Evolutionary conservation across 2,113 vertebrate species (phyloP).

Genomic region (Xiphophorus hellerii): DNA sequence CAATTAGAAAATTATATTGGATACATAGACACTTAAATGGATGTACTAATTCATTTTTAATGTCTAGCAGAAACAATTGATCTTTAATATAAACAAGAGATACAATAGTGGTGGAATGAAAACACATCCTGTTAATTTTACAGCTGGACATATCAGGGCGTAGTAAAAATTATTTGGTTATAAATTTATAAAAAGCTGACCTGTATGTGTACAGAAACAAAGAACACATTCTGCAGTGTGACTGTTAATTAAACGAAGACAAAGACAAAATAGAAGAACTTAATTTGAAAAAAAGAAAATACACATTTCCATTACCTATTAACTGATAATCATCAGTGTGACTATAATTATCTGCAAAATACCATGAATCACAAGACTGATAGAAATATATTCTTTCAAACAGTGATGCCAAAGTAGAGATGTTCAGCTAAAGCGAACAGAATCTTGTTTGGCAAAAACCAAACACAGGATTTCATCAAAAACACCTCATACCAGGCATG

Average conservation of each 20-base stretch:
- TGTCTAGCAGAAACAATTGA: conserved; percentile 15
- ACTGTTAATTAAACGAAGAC: neutral
- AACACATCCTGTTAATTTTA: neutral
- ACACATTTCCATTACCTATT: neutral
- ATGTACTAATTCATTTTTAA: conserved; percentile 4
- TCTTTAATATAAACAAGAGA: conserved; percentile 23
- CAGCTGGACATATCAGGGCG: neutral
- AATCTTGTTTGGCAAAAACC: too few species aligned
- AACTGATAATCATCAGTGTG: neutral
- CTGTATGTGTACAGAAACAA: neutral
- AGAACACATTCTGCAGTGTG: neutral
- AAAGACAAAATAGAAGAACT: neutral
- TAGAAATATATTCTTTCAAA: too few species aligned
- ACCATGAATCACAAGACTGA: neutral
- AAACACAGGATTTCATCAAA: too few species aligned
- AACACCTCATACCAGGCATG: too few species aligned
- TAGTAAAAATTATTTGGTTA: neutral
- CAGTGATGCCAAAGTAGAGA: too few species aligned
- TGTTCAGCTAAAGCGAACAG: too few species aligned
- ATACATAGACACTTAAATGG: neutral
- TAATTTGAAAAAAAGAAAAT: too few species aligned
- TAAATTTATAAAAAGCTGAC: neutral
- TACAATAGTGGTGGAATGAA: neutral
- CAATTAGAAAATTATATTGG: conserved; percentile 9
- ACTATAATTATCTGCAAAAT: neutral